A percentile compares a stretch with the other conserved stretches of the same genome.
phyloP scores from a whole-genome alignment of 1,140 invertebrate species.

The Trichonephila clavata region DNA sequence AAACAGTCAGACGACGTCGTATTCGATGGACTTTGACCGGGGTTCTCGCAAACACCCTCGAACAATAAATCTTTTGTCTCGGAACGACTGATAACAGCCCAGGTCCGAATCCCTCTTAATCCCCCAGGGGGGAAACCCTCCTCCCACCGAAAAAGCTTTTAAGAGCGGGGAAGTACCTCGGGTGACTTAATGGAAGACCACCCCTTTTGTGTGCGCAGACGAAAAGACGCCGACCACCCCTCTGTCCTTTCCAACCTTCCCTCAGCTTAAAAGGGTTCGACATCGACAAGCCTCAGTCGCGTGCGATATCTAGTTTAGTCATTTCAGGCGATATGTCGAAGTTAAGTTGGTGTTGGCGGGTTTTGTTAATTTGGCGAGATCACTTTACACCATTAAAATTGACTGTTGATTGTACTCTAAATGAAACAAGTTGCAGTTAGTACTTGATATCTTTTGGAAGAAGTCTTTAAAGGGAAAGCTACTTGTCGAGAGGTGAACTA shows the following conservation, averaged over 20 bases:
- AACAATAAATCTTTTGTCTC: slow-evolving; percentile 65
- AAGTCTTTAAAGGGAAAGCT: too few relatives aligned
- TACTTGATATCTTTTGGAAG: too few relatives aligned
- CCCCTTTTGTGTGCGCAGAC: slow-evolving; percentile 47
- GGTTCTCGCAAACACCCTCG: slow-evolving; percentile 10
- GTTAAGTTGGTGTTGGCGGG: not conserved
- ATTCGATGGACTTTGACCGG: not conserved
- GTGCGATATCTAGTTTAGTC: not conserved
- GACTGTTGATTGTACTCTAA: too few relatives aligned
- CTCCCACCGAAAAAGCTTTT: slow-evolving; percentile 65
- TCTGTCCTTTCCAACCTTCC: not conserved
- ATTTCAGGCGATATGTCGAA: not conserved
- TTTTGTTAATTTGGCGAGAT: not conserved
- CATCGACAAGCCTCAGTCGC: not conserved
- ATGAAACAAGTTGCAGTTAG: too few relatives aligned
- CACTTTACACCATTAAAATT: too few relatives aligned
- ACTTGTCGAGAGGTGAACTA: too few relatives aligned
- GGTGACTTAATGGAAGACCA: slow-evolving; percentile 55
- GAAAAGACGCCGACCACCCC: slow-evolving; percentile 57
- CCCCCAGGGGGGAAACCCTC: slow-evolving; percentile 5
- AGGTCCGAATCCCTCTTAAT: not conserved
- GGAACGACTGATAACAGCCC: slow-evolving; percentile 46
- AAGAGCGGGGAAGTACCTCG: slow-evolving; percentile 36
- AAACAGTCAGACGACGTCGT: too few relatives aligned
- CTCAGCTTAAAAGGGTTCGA: slow-evolving; percentile 43